phyloP scores from a whole-genome alignment of 2,113 vertebrate species.

The Syngnathus scovelli region DNA sequence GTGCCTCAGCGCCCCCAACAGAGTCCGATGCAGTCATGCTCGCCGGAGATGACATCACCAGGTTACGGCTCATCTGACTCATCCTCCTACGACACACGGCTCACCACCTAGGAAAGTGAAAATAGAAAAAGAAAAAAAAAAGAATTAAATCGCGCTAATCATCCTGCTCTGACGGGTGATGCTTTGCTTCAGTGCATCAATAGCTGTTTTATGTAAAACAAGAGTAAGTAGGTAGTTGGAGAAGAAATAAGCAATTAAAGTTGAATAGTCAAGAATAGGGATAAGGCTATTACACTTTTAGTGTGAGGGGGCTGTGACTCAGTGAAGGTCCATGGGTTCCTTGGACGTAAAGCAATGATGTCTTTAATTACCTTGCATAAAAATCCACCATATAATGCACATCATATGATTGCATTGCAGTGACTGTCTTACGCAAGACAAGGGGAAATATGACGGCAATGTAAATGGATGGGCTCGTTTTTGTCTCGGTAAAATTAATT shows the following conservation, averaged over 20 bases:
- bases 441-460: slow-evolving; percentile 51
- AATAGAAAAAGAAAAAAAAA: background rate
- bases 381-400: slow-evolving; percentile 55
- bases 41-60: slow-evolving; percentile 70
- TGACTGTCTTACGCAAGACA: slow-evolving; percentile 48
- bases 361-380: slow-evolving; percentile 65
- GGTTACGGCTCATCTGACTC: slow-evolving; percentile 70
- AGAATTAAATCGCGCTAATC: slow-evolving; percentile 40
- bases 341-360: slow-evolving; percentile 62
- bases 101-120: slow-evolving; percentile 28
- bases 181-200: slow-evolving; percentile 34
- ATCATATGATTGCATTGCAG: slow-evolving; percentile 55
- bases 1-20: slow-evolving; percentile 52
- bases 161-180: slow-evolving; percentile 36
- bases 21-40: slow-evolving; percentile 62
- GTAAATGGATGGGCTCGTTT: slow-evolving; percentile 56
- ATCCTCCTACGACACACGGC: slow-evolving; percentile 54
- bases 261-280: slow-evolving; percentile 40
- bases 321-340: slow-evolving; percentile 44
- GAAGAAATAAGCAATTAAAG: slow-evolving; percentile 48
- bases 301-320: slow-evolving; percentile 51
- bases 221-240: slow-evolving; percentile 33
- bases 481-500: slow-evolving; percentile 57
- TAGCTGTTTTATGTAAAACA: slow-evolving; percentile 24
- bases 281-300: slow-evolving; percentile 46